phyloP scores from a whole-genome alignment of 2,113 vertebrate species.

The Xerus inauris region DNA sequence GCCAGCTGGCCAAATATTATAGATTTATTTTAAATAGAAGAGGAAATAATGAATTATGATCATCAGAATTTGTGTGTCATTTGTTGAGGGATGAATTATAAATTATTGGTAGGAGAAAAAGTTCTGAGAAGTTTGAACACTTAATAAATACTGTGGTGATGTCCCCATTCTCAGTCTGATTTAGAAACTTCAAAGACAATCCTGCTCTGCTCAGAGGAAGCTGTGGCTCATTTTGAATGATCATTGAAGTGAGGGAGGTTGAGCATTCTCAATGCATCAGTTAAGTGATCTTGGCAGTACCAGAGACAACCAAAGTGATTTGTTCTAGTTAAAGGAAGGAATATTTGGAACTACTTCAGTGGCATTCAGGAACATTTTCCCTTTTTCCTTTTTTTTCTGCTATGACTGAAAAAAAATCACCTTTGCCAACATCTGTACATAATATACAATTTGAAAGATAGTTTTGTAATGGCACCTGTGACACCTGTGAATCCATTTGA shows the following conservation, averaged over 20 bases:
- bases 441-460: background rate
- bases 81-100: slow-evolving; percentile 82
- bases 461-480: background rate
- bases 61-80: slow-evolving; percentile 74
- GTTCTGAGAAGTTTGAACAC: slow-evolving; percentile 67
- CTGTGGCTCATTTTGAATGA: slow-evolving; percentile 51
- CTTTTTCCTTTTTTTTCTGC: slow-evolving; percentile 50
- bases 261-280: background rate
- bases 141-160: slow-evolving; percentile 40
- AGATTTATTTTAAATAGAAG: slow-evolving; percentile 82
- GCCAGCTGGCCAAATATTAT: slow-evolving; percentile 77
- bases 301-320: slow-evolving; percentile 49
- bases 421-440: background rate
- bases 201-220: background rate
- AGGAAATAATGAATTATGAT: slow-evolving; percentile 78
- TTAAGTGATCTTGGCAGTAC: background rate
- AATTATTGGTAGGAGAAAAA: slow-evolving; percentile 72
- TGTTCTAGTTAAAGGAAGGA: slow-evolving; percentile 55
- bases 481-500: background rate
- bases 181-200: slow-evolving; percentile 38
- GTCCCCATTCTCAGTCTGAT: slow-evolving; percentile 9
- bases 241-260: slow-evolving; percentile 55
- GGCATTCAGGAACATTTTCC: background rate
- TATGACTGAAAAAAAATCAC: slow-evolving; percentile 37
- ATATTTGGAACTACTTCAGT: background rate